Base-by-base conservation (phyloP, 2,888 invertebrate genomes). In the Aleiodes alternator region DNA sequence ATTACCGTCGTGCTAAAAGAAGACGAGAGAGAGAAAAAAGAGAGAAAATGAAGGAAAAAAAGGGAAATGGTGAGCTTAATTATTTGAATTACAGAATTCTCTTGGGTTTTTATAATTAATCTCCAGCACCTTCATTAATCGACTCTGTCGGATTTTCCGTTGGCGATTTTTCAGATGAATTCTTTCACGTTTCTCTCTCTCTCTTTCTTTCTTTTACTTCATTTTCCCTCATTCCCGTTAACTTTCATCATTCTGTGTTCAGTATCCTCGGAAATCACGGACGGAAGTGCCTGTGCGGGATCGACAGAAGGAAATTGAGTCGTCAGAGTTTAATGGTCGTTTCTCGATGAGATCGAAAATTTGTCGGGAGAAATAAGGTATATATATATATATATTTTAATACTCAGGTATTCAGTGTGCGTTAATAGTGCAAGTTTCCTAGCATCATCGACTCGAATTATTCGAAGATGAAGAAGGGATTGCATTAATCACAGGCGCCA, bases 331-430 rank as follows among this genome's bases (percentile, higher is more conserved):
- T 57, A 59, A 71, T 50, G 57, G 57, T 48, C 59, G 71, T 59
- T 50, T 34, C 43, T 57, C 71, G 56, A 59, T 71, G 71, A 71
- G 56, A 55, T 69, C 43, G 71, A 71, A 71, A 71, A 71, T 71
- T 71, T 59, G 23, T 71, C 71, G 11, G 8, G 11, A 23, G 14
- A 43, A 31, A 51, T 38, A 38, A 8, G 38, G 51, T n/a, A n/a
- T n/a, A n/a, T 34, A 12, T 51, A 53, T 50, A 51, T 51, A 29
- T 50, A 29, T 29, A 31, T 68, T 68, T 68, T 51, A 50, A 68
- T 68, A 53, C 14, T 50, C 14, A 14, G 14, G 8, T 7, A 68
- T 8, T 68, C 50, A 31, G 51, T 43, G 16, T 34, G 34, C 6
- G 34, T 34, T 34, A 34, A 34, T 34, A 6, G 34, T 34, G 5